Percentiles rank a stretch among this genome's conserved stretches.
Conservation (phyloP, 2,113 vertebrate genomes). For the Ceyx cyanopectus region DNA sequence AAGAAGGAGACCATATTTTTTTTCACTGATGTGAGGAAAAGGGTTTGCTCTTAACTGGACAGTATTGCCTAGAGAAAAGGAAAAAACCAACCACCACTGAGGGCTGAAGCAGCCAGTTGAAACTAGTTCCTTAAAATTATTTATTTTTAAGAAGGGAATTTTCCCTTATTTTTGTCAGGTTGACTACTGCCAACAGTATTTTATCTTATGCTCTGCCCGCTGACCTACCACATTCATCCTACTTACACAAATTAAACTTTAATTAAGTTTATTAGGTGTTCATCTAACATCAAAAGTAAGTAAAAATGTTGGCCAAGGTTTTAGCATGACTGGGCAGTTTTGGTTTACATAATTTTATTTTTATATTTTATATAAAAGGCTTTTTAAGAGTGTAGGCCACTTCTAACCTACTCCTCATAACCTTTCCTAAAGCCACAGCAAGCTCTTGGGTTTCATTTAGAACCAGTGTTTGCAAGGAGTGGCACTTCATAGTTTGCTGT, state of each 20-base stretch:
- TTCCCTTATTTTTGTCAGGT: neutral
- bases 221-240: constrained; percentile 52
- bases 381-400: neutral
- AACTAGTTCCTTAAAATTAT: neutral
- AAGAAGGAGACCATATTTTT: neutral
- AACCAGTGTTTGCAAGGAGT: rapidly evolving
- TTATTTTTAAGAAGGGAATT: constrained; percentile 1
- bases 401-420: neutral
- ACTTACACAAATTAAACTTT: constrained; percentile 55
- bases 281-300: constrained; percentile 4
- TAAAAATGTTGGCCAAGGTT: neutral
- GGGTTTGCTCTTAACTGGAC: neutral
- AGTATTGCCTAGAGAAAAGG: neutral
- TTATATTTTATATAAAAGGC: neutral
- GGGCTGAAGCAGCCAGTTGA: neutral
- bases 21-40: neutral
- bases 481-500: neutral
- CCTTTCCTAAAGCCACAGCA: neutral
- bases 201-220: neutral
- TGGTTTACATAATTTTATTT: neutral
- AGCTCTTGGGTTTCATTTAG: neutral
- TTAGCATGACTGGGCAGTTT: neutral
- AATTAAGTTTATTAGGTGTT: constrained; percentile 35
- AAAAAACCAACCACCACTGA: neutral
- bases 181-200: neutral